Conservation (phyloP, 1,140 invertebrate genomes). For the Papilio xuthus region DNA sequence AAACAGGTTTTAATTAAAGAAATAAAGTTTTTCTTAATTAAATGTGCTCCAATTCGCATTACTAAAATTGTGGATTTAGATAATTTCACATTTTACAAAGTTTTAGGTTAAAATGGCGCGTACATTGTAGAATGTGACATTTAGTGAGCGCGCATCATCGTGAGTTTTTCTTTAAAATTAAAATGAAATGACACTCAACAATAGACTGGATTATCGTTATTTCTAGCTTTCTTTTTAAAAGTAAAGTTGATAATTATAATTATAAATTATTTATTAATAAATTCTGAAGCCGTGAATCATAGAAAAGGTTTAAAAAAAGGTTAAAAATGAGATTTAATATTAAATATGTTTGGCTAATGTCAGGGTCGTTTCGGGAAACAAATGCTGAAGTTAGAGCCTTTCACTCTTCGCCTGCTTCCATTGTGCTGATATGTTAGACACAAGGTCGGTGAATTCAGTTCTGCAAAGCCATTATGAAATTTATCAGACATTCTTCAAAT, state of each 20-base stretch:
- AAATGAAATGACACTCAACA: no score
- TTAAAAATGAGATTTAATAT: no score
- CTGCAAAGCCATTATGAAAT: neutral
- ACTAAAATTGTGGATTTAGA: neutral
- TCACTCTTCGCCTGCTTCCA: conserved; percentile 2
- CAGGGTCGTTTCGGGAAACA: neutral
- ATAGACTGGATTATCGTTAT: no score
- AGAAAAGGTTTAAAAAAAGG: neutral
- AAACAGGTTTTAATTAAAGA: neutral
- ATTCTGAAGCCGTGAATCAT: neutral
- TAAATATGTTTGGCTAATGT: neutral
- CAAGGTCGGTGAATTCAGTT: neutral
- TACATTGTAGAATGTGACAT: no score
- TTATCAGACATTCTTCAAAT: neutral
- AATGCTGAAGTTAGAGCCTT: neutral
- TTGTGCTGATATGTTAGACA: neutral
- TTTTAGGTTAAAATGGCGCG: no score
- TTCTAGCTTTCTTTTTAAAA: neutral
- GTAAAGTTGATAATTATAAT: neutral
- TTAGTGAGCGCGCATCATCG: no score
- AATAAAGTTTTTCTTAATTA: neutral
- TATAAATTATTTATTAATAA: neutral
- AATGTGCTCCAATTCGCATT: neutral
- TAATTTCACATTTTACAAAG: no score
- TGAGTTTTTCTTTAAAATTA: no score